phyloP scores from a whole-genome alignment of 2,888 invertebrate species.

The Nephrotoma flavescens region DNA sequence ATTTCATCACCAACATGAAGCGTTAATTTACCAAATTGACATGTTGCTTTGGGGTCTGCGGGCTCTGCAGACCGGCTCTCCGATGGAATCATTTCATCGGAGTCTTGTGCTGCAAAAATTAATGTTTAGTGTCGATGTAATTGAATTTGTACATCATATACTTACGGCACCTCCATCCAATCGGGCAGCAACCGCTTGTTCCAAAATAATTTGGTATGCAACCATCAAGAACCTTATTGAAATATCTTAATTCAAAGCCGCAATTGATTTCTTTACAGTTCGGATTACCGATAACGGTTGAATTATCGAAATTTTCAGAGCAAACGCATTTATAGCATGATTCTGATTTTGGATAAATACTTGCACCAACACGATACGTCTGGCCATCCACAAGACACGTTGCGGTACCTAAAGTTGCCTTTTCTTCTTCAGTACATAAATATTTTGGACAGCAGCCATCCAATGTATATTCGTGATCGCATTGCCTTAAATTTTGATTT shows the following conservation, averaged over 20 bases:
- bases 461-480: not conserved
- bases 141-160: not conserved
- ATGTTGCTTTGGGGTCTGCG: conserved; percentile 17
- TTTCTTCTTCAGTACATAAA: conserved; percentile 10
- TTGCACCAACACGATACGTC: conserved; percentile 35
- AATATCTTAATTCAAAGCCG: conserved; percentile 14
- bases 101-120: not conserved
- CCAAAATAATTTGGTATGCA: conserved; percentile 14
- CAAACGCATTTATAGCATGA: conserved; percentile 18
- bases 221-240: conserved; percentile 11
- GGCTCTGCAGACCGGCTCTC: not conserved
- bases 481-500: not conserved
- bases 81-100: not conserved
- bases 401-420: conserved; percentile 17
- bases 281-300: conserved; percentile 11
- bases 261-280: conserved; percentile 14
- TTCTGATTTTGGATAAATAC: conserved; percentile 31
- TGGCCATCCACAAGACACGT: conserved; percentile 34
- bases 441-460: conserved; percentile 11
- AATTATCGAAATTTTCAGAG: conserved; percentile 8
- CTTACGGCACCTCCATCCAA: conserved; percentile 15
- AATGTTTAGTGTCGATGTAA: not conserved
- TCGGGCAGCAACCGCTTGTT: conserved; percentile 14
- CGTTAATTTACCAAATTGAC: conserved; percentile 33
- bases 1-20: conserved; percentile 34